A percentile compares a stretch with the other conserved stretches of the same genome.
Evolutionary conservation across 2,888 invertebrate genomes (phyloP).

Genomic region (Leucophenga maculata): DNA sequence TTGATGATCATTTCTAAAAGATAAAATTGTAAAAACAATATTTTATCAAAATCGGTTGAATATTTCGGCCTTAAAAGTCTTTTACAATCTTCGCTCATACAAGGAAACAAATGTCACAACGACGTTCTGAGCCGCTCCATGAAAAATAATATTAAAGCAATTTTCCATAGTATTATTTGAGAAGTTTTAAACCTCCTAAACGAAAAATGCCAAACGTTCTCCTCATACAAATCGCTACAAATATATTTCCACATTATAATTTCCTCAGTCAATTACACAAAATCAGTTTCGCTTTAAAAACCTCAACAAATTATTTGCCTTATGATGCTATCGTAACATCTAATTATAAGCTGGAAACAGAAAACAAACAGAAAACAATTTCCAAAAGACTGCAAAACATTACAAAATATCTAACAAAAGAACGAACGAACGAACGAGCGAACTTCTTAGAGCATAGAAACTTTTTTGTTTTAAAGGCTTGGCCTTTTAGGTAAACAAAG

Average conservation of each 20-base stretch:
- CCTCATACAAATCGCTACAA: background rate
- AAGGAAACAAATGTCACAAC: too few species aligned
- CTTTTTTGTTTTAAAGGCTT: slow-evolving; percentile 16
- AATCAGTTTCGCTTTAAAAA: slow-evolving; percentile 4
- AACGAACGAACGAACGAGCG: slow-evolving; percentile 11
- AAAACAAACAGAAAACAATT: slow-evolving; percentile 7
- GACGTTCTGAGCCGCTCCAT: too few species aligned
- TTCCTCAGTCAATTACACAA: slow-evolving; percentile 13
- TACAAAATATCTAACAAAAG: background rate
- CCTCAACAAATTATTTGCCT: slow-evolving; percentile 52
- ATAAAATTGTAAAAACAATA: too few species aligned
- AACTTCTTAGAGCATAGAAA: slow-evolving; percentile 4
- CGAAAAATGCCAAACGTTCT: too few species aligned
- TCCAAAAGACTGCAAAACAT: slow-evolving; percentile 3
- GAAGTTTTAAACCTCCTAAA: too few species aligned
- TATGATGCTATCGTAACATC: slow-evolving; percentile 62
- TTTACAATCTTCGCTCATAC: too few species aligned
- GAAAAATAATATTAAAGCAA: too few species aligned
- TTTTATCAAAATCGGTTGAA: too few species aligned
- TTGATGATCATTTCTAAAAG: too few species aligned
- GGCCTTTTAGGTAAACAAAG: slow-evolving; percentile 13
- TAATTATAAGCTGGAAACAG: slow-evolving; percentile 50
- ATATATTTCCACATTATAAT: slow-evolving; percentile 11
- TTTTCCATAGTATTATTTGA: too few species aligned
- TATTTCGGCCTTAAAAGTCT: too few species aligned